These are phyloP conservation scores for Tachystola acroxantha DNA, from an alignment of 2,888 invertebrate species.

Conservation along the genomic window DNA sequence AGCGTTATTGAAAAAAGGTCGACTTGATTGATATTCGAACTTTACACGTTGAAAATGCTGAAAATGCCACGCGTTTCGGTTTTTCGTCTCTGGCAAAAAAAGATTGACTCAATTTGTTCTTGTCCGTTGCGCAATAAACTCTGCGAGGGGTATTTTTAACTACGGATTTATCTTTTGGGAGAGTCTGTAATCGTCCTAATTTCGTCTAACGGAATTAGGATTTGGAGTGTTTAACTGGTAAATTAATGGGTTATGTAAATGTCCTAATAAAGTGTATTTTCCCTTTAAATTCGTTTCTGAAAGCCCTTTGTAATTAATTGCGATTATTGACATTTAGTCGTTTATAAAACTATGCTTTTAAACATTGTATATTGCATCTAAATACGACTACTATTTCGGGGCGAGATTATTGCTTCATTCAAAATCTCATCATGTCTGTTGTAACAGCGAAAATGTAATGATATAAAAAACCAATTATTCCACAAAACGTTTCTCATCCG, in stretches of 20 bases:
- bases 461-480: constrained; percentile 5
- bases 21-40: constrained; percentile 72
- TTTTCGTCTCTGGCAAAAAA: constrained; percentile 67
- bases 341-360: too few species aligned
- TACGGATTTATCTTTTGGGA: constrained; percentile 61
- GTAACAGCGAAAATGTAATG: background rate
- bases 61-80: constrained; percentile 59
- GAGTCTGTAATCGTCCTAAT: constrained; percentile 60
- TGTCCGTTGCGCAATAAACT: constrained; percentile 73
- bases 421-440: background rate
- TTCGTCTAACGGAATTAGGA: constrained; percentile 49
- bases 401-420: too few species aligned
- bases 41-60: constrained; percentile 71
- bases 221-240: constrained; percentile 40
- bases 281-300: constrained; percentile 20
- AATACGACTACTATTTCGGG: too few species aligned
- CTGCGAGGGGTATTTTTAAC: constrained; percentile 63
- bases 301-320: constrained; percentile 19
- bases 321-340: too few species aligned
- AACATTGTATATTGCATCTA: too few species aligned
- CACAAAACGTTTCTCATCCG: constrained; percentile 3
- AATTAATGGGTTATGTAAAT: constrained; percentile 44
- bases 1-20: constrained; percentile 73
- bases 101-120: constrained; percentile 76
- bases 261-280: constrained; percentile 25